Evolutionary conservation across 2,797 vertebrate species (phyloP), one percentile per base, ranked within the genome.

Genomic region (Cuniculus paca): DNA sequence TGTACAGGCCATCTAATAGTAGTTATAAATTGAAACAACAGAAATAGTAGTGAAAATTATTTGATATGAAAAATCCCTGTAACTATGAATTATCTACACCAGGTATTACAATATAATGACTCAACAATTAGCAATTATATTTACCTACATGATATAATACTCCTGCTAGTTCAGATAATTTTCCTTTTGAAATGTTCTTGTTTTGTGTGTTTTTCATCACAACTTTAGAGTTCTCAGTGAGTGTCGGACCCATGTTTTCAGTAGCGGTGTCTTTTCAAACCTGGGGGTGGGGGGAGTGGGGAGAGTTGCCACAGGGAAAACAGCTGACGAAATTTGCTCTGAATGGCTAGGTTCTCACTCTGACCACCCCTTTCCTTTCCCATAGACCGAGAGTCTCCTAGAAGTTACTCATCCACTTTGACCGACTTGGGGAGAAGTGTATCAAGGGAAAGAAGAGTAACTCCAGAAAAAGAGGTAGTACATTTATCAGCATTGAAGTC

Each of bases 401-500:
- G 99, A 98, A 99, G 98, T 97, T 99, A 99, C 97, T 99, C 99
- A 39, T 99, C 99, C 88, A 97, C 98, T 95, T 97, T 99, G 96
- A 98, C 98, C 96, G 99, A 99, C 94, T 65, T 98, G 97, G 98
- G 99, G 95, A 99, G 98, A 96, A 98, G 98, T 96, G 97, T 98
- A 79, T 98, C 99, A 88, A 99, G 99, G 98, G 99, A 99, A 94
- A 99, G 99, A 99, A 99, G 99, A 98, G 98, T 98, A 96, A 98
- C 99, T 95, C 98, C 99, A 52, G 99, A 99, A 91, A 99, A 99
- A 99, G 99, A 99, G 99, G 99, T 99, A 99, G 77, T 82, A 68
- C 91, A 24, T 28, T 92, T 20, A 77, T 24, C 0, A 22, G 56
- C 3, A 24, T 19, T 17, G 28, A 10, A 48, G 42, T 85, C 34